phyloP scores from a whole-genome alignment of 2,113 vertebrate genomes.

The Dipodomys merriami region DNA sequence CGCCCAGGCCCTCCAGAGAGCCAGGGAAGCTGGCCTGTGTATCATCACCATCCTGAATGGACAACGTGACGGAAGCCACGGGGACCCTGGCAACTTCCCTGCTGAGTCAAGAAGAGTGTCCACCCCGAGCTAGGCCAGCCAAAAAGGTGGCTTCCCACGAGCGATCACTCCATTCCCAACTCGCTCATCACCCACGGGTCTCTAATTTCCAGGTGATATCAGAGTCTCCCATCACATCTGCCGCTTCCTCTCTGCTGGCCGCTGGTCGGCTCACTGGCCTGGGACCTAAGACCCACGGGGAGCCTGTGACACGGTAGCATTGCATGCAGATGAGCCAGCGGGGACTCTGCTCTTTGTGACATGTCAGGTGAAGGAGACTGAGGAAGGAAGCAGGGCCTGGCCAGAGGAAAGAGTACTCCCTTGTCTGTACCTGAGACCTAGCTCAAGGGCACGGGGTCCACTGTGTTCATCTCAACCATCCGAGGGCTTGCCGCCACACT shows the following conservation, averaged over 20 bases:
- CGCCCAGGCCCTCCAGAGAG: constrained; percentile 27
- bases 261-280: not conserved
- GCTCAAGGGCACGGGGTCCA: rapidly evolving
- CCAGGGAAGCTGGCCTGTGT: not conserved
- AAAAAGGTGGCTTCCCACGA: not conserved
- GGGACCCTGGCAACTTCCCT: not conserved
- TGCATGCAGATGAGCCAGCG: not conserved
- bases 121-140: too few species aligned
- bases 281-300: not conserved
- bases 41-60: not conserved
- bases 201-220: rapidly evolving
- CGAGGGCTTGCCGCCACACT: not conserved
- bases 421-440: not conserved
- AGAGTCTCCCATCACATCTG: not conserved
- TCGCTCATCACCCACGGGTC: not conserved
- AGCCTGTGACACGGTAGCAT: rapidly evolving
- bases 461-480: not conserved
- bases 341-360: rapidly evolving
- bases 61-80: not conserved
- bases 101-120: not conserved
- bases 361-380: rapidly evolving
- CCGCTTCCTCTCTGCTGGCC: not conserved
- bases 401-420: not conserved
- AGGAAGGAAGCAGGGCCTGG: not conserved
- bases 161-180: not conserved